A percentile compares a stretch with the other conserved stretches of the same genome.
phyloP scores from a whole-genome alignment of 1,140 invertebrate genomes.

The Stegodyphus dumicola region DNA sequence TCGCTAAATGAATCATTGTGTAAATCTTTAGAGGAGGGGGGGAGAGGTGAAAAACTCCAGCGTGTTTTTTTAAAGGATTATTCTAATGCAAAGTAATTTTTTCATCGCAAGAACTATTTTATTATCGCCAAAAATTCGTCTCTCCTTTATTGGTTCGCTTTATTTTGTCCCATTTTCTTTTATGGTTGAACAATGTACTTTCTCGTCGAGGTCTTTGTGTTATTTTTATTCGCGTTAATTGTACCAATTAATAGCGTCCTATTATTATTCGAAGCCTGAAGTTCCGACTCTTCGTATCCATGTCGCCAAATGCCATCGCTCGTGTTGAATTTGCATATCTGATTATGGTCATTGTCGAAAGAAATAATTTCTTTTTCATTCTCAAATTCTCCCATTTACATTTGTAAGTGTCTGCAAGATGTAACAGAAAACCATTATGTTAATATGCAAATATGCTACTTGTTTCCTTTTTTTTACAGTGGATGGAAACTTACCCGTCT shows the following conservation, averaged over 20 bases:
- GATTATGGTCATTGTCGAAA: conserved; percentile 9
- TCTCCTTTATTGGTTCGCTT: neutral
- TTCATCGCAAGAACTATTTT: neutral
- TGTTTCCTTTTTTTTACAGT: too few species aligned
- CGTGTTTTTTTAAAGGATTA: neutral
- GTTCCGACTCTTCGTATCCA: neutral
- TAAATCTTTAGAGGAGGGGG: neutral
- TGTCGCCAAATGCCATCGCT: neutral
- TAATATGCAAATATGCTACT: too few species aligned
- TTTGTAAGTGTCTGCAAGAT: too few species aligned
- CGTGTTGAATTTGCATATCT: conserved; percentile 1
- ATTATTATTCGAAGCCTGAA: neutral
- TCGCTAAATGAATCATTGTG: conserved; percentile 9
- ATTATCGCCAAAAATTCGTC: neutral
- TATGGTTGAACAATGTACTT: neutral
- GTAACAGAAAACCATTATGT: too few species aligned
- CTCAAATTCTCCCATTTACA: too few species aligned
- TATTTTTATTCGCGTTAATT: neutral
- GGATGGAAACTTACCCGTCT: too few species aligned
- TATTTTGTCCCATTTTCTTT: neutral
- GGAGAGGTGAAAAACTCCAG: neutral
- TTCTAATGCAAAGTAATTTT: conserved; percentile 11
- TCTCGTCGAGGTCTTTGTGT: neutral
- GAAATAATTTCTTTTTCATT: neutral
- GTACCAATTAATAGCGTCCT: conserved; percentile 7